phyloP scores from a whole-genome alignment of 2,113 vertebrate genomes.

The Anseranas semipalmata region DNA sequence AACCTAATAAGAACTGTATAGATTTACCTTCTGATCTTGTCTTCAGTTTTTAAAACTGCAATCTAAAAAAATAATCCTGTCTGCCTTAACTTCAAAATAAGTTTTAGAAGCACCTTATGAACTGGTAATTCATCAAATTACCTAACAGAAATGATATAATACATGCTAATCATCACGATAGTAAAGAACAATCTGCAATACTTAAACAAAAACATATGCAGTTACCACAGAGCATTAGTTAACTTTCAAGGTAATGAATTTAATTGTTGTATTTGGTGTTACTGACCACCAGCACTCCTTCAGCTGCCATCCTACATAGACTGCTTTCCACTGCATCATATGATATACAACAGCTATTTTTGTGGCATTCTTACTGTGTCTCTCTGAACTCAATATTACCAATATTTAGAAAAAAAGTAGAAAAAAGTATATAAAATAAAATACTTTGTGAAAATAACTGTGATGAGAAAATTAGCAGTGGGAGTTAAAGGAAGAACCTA shows the following conservation, averaged over 20 bases:
- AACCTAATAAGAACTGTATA: conserved; percentile 98
- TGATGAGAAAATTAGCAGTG: neutral
- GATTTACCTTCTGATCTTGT: conserved; percentile 91
- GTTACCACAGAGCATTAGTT: neutral
- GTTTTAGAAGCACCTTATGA: neutral
- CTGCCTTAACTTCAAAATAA: neutral
- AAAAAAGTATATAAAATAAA: neutral
- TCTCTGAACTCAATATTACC: neutral
- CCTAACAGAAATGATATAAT: neutral
- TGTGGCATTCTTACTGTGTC: neutral
- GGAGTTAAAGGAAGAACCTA: neutral
- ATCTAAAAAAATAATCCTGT: conserved; percentile 39
- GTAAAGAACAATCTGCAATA: neutral
- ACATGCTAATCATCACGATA: neutral
- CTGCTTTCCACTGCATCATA: conserved; percentile 20
- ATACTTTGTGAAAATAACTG: neutral
- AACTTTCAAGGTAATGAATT: neutral
- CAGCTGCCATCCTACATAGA: neutral
- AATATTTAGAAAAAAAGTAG: neutral
- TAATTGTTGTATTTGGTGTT: neutral
- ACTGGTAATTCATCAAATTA: neutral
- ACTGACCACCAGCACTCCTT: neutral
- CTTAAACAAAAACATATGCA: neutral
- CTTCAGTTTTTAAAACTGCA: conserved; percentile 68
- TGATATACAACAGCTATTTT: neutral